These are phyloP conservation scores for Orbicella faveolata DNA, from an alignment of 64 coral and sea anemone genomes.

Conservation along the genomic window DNA sequence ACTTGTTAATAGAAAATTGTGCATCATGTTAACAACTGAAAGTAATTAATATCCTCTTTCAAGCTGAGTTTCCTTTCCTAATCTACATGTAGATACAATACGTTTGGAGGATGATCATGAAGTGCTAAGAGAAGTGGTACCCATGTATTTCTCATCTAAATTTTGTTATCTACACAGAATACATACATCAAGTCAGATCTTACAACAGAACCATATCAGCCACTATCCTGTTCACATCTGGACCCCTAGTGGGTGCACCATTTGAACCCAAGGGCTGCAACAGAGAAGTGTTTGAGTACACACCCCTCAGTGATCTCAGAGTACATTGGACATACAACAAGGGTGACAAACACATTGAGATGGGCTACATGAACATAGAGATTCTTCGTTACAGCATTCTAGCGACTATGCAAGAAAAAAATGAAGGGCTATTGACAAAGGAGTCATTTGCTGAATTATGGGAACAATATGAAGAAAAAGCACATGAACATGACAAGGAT, in stretches of 20 bases:
- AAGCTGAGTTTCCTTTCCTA: too few species aligned
- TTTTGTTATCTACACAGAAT: constrained; percentile 55
- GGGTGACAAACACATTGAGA: constrained; percentile 88
- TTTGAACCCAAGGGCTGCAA: constrained; percentile 73
- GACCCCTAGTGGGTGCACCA: constrained; percentile 18
- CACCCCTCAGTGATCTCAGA: constrained; percentile 65
- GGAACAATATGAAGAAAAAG: constrained; percentile 26
- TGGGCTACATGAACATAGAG: constrained; percentile 98
- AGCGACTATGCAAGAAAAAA: constrained; percentile 26
- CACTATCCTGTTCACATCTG: constrained; percentile 92
- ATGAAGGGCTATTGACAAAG: constrained; percentile 70
- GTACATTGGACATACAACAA: constrained; percentile 99
- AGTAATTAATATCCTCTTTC: too few species aligned
- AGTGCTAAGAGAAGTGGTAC: too few species aligned
- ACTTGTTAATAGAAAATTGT: too few species aligned
- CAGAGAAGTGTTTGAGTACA: constrained; percentile 47
- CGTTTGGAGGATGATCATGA: too few species aligned
- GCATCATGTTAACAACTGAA: too few species aligned
- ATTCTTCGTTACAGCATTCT: constrained; percentile 69
- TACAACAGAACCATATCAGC: constrained; percentile 92
- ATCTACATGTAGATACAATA: too few species aligned
- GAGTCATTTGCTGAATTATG: constrained; percentile 63
- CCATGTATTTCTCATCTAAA: background rate
- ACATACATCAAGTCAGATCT: constrained; percentile 94
- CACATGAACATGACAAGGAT: constrained; percentile 58